Evolutionary conservation across 2,113 vertebrate species (phyloP), one percentile per base, ranked within the genome.

Genomic region (Zapus hudsonius): DNA sequence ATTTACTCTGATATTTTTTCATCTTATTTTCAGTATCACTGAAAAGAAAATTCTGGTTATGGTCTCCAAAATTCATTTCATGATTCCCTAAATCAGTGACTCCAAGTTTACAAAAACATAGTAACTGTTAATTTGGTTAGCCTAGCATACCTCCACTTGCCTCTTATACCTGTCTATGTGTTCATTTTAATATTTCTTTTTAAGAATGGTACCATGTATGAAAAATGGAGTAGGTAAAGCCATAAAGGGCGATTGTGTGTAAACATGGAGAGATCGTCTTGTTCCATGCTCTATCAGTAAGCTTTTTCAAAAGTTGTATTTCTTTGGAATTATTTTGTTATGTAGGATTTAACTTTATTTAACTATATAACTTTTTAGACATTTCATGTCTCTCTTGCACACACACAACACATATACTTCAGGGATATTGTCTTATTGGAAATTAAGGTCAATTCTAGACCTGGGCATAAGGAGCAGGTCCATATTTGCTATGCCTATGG

Each of bases 1-100:
- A 42, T 69, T 52, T 29, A 59, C 44, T 83, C 15, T 42, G 25
- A 42, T 78, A 19, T 55, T 79, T 96, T 57, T 91, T 92, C 44
- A 8, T 84, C 78, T 87, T 59, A 78, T 44, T 15, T 75, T 95
- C 5, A 74, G 1, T 63, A 87, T 89, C 6, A 59, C 15, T 84
- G 66, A 67, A 94, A 84, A 87, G 57, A 83, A 79, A 91, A 38
- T 89, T 91, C 13, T 87, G 52, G 29, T 52, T 97, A 74, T 87
- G 38, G 83, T n/a, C 38, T 88, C 57, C 31, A 75, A 75, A 88
- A 66, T 93, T 79, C 79, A 84, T 84, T 87, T 94, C 8, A 31
- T 52, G 40, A 40, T 93, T 96, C 38, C 93, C 22, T 94, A 73
- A 80, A 67, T 55, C 22, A 88, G 69, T 84, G 63, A 69, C 76